Conservation (phyloP, 2,888 invertebrate genomes). For the Tupiocoris notatus region DNA sequence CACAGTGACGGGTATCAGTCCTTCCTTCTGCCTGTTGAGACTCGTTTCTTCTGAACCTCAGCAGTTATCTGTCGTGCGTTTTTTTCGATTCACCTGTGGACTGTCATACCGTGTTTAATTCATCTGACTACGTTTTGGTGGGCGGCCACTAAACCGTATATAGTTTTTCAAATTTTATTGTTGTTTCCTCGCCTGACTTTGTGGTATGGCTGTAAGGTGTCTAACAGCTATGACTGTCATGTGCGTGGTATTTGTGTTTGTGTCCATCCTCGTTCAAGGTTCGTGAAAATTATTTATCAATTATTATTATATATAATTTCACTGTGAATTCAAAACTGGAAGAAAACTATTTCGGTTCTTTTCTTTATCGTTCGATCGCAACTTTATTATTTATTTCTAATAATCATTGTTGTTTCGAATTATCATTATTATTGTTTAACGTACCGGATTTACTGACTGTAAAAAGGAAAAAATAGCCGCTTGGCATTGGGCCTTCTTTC, state of each 20-base stretch:
- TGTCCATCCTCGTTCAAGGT: constrained; percentile 18
- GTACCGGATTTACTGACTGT: too few species aligned
- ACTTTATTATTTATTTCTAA: too few species aligned
- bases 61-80: background rate
- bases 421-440: too few species aligned
- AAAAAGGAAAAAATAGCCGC: too few species aligned
- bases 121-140: background rate
- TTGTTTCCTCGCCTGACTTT: background rate
- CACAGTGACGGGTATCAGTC: background rate
- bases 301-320: too few species aligned
- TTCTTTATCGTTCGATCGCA: too few species aligned
- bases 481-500: too few species aligned
- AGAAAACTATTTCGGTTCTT: too few species aligned
- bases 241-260: constrained; percentile 6
- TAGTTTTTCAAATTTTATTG: too few species aligned
- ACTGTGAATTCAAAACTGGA: too few species aligned
- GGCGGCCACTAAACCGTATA: background rate
- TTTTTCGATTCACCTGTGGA: background rate
- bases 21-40: background rate
- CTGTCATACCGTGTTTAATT: background rate
- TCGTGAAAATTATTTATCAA: background rate
- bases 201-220: background rate
- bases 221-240: constrained; percentile 16
- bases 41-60: background rate
- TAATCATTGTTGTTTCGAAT: too few species aligned